Conservation (phyloP, 2,113 vertebrate genomes). For the Oncorhynchus masou region DNA sequence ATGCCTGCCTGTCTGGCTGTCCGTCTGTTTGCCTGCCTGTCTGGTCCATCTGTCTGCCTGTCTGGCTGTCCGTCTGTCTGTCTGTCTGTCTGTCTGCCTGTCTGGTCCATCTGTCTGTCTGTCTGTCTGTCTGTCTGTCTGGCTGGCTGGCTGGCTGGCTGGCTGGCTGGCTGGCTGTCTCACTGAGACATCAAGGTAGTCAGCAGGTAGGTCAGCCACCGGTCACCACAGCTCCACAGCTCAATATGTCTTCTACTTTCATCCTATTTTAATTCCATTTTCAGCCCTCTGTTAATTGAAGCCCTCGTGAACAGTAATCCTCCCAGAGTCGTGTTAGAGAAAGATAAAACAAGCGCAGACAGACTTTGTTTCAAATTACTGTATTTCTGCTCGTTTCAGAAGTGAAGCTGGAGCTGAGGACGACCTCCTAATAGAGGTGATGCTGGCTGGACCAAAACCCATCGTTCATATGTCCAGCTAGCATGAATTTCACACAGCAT, state of each 20-base stretch:
- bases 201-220: not conserved
- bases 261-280: not conserved
- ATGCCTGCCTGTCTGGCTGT: too few relatives aligned
- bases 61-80: too few relatives aligned
- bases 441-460: not conserved
- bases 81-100: too few relatives aligned
- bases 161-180: not conserved
- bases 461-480: too few relatives aligned
- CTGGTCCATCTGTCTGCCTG: too few relatives aligned
- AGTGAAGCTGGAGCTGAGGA: not conserved
- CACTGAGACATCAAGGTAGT: not conserved
- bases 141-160: too few relatives aligned
- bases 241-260: not conserved
- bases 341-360: not conserved
- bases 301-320: not conserved
- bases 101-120: too few relatives aligned
- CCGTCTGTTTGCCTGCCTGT: accelerated
- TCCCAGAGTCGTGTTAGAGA: not conserved
- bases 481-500: too few relatives aligned
- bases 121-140: too few relatives aligned
- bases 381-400: not conserved
- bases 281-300: not conserved
- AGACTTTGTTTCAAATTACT: not conserved
- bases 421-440: not conserved
- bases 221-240: too few relatives aligned